Base-by-base conservation (phyloP, 2,888 invertebrate genomes). In the Oconnorella tubifera region DNA sequence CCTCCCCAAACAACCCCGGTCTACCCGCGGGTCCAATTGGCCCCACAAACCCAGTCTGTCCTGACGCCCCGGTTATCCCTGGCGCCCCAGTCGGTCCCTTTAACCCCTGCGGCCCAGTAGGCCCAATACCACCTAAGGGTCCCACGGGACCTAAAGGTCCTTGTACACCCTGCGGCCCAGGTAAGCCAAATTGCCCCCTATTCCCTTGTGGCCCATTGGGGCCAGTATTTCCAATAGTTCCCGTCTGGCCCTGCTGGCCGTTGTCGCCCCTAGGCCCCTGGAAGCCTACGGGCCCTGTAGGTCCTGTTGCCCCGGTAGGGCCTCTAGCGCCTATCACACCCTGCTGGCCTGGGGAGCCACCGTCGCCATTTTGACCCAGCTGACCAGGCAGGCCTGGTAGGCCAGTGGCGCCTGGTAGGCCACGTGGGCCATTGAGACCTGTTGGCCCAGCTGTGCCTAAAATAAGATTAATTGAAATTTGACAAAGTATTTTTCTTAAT, bases 401-500 rank as follows among this genome's bases (percentile, higher is more conserved):
- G 33, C 59, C 59, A 40, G 59, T 29, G 25, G 31, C 33, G 14
- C 28, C 60, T 31, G 53, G 28, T 28, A 55, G 67, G 19, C 70
- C n/a, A n/a, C n/a, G n/a, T n/a, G n/a, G n/a, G n/a, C n/a, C n/a
- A n/a, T n/a, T n/a, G n/a, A n/a, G n/a, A n/a, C n/a, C n/a, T n/a
- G n/a, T n/a, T n/a, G n/a, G n/a, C n/a, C n/a, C n/a, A n/a, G n/a
- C n/a, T n/a, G n/a, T n/a, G n/a, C n/a, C n/a, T n/a, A n/a, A n/a
- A n/a, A n/a, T n/a, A n/a, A n/a, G n/a, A n/a, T n/a, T n/a, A n/a
- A n/a, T n/a, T n/a, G n/a, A n/a, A n/a, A n/a, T n/a, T n/a, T n/a
- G n/a, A n/a, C n/a, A n/a, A n/a, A n/a, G n/a, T n/a, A n/a, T n/a
- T n/a, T n/a, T n/a, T n/a, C n/a, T n/a, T n/a, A n/a, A n/a, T n/a